Conservation (phyloP, 1,140 invertebrate species). For the Atta cephalotes region DNA sequence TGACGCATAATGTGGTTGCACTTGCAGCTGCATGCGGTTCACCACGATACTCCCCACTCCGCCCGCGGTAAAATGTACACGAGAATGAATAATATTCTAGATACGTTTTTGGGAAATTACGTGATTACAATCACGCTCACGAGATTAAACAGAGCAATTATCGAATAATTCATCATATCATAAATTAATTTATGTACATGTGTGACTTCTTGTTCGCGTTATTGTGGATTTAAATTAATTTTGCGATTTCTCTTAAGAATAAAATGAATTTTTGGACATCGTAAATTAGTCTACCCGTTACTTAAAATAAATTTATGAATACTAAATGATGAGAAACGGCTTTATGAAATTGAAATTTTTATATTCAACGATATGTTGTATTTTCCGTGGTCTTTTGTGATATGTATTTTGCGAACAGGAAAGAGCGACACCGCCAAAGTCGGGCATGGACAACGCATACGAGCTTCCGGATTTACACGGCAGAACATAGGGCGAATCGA, state of each 20-base stretch:
- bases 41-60: neutral
- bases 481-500: constrained; percentile 59
- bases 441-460: constrained; percentile 38
- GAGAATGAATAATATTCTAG: neutral
- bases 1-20: constrained; percentile 19
- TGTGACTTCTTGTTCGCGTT: neutral
- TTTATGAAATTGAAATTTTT: neutral
- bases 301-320: neutral
- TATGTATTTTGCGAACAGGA: neutral
- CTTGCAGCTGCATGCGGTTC: constrained; percentile 24
- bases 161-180: constrained; percentile 12
- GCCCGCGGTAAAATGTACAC: constrained; percentile 5
- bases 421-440: constrained; percentile 23
- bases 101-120: constrained; percentile 15
- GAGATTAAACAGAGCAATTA: constrained; percentile 20
- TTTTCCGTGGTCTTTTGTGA: neutral
- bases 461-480: constrained; percentile 56
- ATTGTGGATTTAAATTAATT: neutral
- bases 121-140: neutral
- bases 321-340: neutral
- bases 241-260: neutral
- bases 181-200: neutral
- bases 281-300: neutral
- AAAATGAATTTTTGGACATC: neutral
- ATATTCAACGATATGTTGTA: neutral